Conservation (phyloP, 2,113 vertebrate species). For the Oreochromis spilurus region DNA sequence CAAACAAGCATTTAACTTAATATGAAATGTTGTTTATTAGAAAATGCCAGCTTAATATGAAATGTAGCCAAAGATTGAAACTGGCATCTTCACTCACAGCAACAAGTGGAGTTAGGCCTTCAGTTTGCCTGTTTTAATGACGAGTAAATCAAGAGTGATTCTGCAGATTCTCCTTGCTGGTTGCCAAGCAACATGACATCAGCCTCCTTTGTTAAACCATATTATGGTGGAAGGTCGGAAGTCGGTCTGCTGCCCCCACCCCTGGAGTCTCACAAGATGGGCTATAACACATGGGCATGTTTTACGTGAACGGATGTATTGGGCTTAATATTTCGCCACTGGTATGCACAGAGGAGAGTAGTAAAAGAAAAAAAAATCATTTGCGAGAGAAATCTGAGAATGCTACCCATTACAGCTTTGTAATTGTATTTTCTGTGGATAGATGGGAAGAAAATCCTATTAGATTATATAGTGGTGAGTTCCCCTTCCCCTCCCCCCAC, state of each 20-base stretch:
- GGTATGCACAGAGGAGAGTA: not conserved
- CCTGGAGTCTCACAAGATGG: not conserved
- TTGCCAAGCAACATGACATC: conserved; percentile 72
- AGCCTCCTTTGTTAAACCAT: conserved; percentile 32
- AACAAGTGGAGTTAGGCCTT: conserved; percentile 34
- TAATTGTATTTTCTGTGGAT: conserved; percentile 63
- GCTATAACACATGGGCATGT: conserved; percentile 12
- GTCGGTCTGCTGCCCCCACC: conserved; percentile 20
- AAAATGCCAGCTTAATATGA: not conserved
- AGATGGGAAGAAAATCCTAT: conserved; percentile 60
- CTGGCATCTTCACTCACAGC: not conserved
- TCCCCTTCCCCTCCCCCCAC: conserved; percentile 14
- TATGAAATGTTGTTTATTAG: not conserved
- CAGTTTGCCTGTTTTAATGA: conserved; percentile 37
- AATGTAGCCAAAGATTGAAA: not conserved
- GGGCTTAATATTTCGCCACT: conserved; percentile 12
- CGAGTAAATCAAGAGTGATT: conserved; percentile 64
- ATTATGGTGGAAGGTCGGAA: conserved; percentile 43
- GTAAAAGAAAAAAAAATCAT: not conserved
- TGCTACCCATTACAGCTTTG: conserved; percentile 53
- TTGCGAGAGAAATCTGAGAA: conserved; percentile 54
- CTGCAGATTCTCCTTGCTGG: conserved; percentile 56
- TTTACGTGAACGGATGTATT: conserved; percentile 25
- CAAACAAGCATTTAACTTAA: not conserved
- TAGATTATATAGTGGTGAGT: conserved; percentile 57